These are phyloP conservation scores for Phocides pigmalion DNA, from an alignment of 1,140 invertebrate genomes.

Conservation along the genomic window DNA sequence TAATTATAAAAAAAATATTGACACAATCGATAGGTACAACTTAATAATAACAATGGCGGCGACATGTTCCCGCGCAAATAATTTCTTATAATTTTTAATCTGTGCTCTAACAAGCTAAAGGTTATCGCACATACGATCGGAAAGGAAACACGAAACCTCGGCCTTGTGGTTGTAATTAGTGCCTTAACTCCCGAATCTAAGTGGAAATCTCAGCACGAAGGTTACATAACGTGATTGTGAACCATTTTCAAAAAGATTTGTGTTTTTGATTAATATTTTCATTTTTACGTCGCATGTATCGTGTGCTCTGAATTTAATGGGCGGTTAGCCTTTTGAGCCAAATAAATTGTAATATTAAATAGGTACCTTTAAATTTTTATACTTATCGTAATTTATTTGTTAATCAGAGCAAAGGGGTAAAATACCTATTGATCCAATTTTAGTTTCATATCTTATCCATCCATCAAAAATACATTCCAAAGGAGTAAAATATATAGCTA, in stretches of 20 bases:
- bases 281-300: constrained; percentile 9
- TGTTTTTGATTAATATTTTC: constrained; percentile 17
- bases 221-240: constrained; percentile 20
- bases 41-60: constrained; percentile 10
- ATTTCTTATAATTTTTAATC: constrained; percentile 30
- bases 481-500: no score
- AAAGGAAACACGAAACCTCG: constrained; percentile 24
- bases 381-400: no score
- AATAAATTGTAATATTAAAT: no score
- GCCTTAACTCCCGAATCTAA: constrained; percentile 25
- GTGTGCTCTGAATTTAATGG: constrained; percentile 3
- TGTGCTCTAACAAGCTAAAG: constrained; percentile 35
- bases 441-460: no score
- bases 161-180: constrained; percentile 32
- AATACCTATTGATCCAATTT: no score
- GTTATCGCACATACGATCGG: constrained; percentile 32
- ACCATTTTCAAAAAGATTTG: constrained; percentile 25
- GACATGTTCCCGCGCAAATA: constrained; percentile 26
- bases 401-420: no score
- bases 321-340: no score
- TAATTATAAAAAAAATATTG: no score
- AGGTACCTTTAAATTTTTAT: no score
- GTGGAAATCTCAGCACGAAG: constrained; percentile 29
- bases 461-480: no score
- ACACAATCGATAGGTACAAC: background rate